Evolutionary conservation across 2,797 vertebrate species (phyloP), one percentile per base, ranked within the genome.

Genomic region (Enteromius unitaeniatus): DNA sequence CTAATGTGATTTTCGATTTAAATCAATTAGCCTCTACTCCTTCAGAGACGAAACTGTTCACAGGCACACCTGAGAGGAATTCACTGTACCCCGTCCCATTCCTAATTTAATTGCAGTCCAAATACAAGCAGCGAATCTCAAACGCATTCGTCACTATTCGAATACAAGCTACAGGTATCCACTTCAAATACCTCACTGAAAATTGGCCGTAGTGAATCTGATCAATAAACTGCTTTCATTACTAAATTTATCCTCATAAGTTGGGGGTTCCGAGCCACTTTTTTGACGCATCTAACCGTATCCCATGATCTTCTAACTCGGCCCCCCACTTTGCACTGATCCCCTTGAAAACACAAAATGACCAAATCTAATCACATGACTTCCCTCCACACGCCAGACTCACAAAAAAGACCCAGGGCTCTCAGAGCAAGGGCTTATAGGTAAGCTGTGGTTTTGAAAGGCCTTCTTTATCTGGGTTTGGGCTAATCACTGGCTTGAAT

Each of bases 1-100:
- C 81, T 95, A 93, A 95, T 88, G 89, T 3, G 75, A 93, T 94
- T 94, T 93, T 90, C 87, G 78, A 88, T 23, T 90, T 93, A 93
- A 94, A 90, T 90, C 75, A 80, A 87, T 93, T 92, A 87, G 85
- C 85, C 84, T 69, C 1, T 88, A 88, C 80, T 86, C 70, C 87
- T 88, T 86, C 81, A 79, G 86, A 79, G 70, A 51, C 73, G 82
- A 93, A 91, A 92, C 84, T 78, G 80, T 93, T 94, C 88, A 91
- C 83, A 82, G 60, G 86, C 84, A 90, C 91, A 94, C 93, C 91
- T 94, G 90, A 90, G 82, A 88, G 86, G 26, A 81, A 78, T 80
- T 67, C 55, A 74, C 19, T 31, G 10, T 55, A 45, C 28, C 51
- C 17, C 23, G 6, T 64, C 37, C 51, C 64, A 78, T 58, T 45